Conservation (phyloP, 92 coral and sea anemone species). For the Phenganax stokvisi region DNA sequence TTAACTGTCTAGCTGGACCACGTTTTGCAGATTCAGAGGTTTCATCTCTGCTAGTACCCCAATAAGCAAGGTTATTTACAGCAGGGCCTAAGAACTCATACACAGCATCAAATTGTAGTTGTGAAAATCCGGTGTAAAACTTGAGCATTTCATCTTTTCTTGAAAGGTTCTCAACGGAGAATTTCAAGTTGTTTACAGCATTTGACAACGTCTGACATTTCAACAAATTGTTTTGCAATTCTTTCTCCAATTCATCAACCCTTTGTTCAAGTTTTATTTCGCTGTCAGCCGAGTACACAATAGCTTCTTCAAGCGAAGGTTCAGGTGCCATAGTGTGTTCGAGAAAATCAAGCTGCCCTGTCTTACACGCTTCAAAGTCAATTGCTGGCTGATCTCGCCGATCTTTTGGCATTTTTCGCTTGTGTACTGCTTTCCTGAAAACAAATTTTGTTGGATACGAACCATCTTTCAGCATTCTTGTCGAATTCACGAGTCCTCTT, state of each 20-base stretch:
- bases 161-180: slow-evolving; percentile 40
- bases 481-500: slow-evolving; percentile 2
- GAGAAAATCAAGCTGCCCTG: neutral
- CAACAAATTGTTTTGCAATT: neutral
- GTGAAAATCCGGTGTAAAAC: slow-evolving; percentile 45
- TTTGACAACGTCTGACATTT: slow-evolving; percentile 20
- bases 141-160: slow-evolving; percentile 42
- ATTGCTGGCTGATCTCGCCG: slow-evolving; percentile 15
- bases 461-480: slow-evolving; percentile 6
- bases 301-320: neutral
- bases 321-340: neutral
- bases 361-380: neutral
- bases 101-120: slow-evolving; percentile 38
- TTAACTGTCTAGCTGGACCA: no score
- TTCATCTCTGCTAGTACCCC: no score
- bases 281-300: neutral
- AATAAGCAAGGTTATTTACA: no score
- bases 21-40: no score
- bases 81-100: no score
- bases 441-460: slow-evolving; percentile 19
- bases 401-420: slow-evolving; percentile 20
- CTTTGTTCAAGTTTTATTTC: neutral
- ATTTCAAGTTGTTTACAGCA: neutral
- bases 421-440: slow-evolving; percentile 24
- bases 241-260: neutral